phyloP scores from a whole-genome alignment of 2,888 invertebrate species.

The Dendrolimus pini region DNA sequence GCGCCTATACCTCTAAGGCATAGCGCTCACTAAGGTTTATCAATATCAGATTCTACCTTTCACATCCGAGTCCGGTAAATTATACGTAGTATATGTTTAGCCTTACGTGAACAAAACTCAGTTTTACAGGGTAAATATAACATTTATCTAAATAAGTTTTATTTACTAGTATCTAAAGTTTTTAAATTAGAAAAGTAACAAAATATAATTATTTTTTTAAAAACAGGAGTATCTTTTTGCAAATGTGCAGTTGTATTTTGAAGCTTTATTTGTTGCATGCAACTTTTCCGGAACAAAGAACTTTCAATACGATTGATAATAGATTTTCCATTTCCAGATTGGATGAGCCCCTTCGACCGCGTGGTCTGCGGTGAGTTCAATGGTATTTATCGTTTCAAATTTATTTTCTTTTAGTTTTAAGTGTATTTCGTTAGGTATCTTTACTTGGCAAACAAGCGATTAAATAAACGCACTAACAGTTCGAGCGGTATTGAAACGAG shows the following conservation, averaged over 20 bases:
- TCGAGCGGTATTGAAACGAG: too few species aligned
- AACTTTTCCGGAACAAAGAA: constrained; percentile 53
- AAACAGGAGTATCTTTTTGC: neutral
- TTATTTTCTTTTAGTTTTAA: constrained; percentile 77
- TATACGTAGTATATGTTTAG: too few species aligned
- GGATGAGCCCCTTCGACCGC: constrained; percentile 96
- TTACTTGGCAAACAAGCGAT: constrained; percentile 27
- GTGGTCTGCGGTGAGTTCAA: constrained; percentile 96
- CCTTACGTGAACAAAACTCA: too few species aligned
- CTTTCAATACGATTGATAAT: constrained; percentile 77
- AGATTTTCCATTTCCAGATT: constrained; percentile 87
- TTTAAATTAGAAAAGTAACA: too few species aligned
- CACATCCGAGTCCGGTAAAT: too few species aligned
- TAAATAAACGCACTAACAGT: neutral
- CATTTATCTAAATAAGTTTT: too few species aligned
- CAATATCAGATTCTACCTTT: too few species aligned
- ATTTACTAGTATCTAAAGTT: too few species aligned
- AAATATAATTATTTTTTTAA: too few species aligned
- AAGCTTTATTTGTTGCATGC: constrained; percentile 39
- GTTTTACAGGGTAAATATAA: too few species aligned
- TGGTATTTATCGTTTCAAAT: constrained; percentile 84
- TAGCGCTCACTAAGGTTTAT: too few species aligned
- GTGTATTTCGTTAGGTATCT: constrained; percentile 40
- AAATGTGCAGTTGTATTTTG: neutral
- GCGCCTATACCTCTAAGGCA: too few species aligned